Evolutionary conservation across 2,113 vertebrate species (phyloP).

Genomic region (Oxyura jamaicensis): DNA sequence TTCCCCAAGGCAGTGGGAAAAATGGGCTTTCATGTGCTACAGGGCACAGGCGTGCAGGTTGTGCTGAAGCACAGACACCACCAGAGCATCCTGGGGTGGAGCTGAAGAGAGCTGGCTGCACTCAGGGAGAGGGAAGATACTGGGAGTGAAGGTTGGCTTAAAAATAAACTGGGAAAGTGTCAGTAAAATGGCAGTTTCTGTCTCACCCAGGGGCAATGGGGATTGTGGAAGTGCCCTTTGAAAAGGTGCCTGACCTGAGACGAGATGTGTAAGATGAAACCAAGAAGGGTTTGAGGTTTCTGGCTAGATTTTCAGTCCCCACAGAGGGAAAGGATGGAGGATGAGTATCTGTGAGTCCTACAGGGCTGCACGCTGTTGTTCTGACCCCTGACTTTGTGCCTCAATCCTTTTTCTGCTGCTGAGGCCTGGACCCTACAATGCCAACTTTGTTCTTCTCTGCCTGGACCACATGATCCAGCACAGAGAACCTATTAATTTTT

Average conservation of each 20-base stretch:
- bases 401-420: background rate
- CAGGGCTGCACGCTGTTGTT: background rate
- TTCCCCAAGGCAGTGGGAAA: background rate
- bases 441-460: conserved; percentile 5
- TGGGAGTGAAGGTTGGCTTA: background rate
- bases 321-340: background rate
- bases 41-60: background rate
- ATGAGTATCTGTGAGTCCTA: background rate
- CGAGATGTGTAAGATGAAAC: background rate
- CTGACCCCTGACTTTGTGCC: background rate
- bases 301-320: background rate
- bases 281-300: background rate
- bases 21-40: background rate
- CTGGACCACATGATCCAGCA: background rate
- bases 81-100: too few relatives aligned
- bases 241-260: background rate
- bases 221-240: background rate
- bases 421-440: background rate
- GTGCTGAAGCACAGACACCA: background rate
- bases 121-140: background rate
- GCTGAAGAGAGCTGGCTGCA: background rate
- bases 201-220: background rate
- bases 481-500: background rate
- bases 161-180: background rate
- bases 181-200: background rate